phyloP scores from a whole-genome alignment of 35 echinoderm and acorn worm genomes.

The Diadema setosum region DNA sequence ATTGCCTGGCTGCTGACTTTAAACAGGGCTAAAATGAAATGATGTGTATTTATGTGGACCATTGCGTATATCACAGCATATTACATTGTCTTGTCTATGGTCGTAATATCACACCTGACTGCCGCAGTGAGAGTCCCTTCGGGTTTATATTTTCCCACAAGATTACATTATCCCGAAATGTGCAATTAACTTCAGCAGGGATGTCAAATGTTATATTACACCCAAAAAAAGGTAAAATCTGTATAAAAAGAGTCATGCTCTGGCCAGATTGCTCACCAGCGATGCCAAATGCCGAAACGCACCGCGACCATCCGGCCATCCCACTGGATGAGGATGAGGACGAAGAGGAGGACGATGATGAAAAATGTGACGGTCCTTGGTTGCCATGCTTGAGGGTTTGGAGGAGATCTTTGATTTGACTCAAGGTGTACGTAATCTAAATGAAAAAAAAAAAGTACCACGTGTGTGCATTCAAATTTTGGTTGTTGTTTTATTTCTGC shows the following conservation, averaged over 20 bases:
- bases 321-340: neutral
- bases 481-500: too few relatives aligned
- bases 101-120: neutral
- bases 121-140: too few relatives aligned
- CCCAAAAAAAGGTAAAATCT: too few relatives aligned
- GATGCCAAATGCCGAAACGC: conserved; percentile 62
- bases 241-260: too few relatives aligned
- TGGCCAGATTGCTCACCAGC: conserved; percentile 20
- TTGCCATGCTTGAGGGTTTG: conserved; percentile 44
- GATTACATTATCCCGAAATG: neutral
- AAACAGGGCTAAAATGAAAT: too few relatives aligned
- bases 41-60: too few relatives aligned
- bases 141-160: neutral
- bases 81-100: too few relatives aligned
- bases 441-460: neutral
- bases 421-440: conserved; percentile 33
- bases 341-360: neutral
- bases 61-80: too few relatives aligned
- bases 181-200: neutral
- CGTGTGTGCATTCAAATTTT: too few relatives aligned
- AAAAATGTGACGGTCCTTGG: neutral
- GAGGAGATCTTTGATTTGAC: conserved; percentile 40
- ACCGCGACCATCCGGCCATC: conserved; percentile 18
- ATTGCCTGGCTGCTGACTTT: too few relatives aligned
- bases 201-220: too few relatives aligned